Percentiles rank a stretch among this genome's conserved stretches.
phyloP scores from a whole-genome alignment of 1,140 invertebrate species.

The Druon quercuslanigerum region DNA sequence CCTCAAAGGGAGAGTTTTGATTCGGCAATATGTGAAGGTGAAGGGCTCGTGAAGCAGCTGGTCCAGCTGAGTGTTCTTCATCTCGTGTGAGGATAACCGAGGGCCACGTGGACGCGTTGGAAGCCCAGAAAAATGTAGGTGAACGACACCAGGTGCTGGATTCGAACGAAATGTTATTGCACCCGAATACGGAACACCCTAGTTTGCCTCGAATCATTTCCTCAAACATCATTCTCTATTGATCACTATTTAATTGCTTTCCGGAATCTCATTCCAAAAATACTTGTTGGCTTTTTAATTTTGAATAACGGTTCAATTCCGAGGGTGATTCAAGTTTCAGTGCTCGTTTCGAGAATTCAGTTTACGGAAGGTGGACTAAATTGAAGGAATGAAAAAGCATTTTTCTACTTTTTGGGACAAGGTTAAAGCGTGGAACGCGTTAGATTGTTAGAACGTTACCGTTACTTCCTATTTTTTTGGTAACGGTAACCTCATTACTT shows the following conservation, averaged over 20 bases:
- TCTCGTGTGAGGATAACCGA: conserved; percentile 45
- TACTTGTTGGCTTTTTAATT: not conserved
- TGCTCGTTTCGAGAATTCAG: too few relatives aligned
- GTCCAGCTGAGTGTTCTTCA: conserved; percentile 30
- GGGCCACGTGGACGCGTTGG: conserved; percentile 69
- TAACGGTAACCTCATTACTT: too few relatives aligned
- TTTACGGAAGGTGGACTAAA: too few relatives aligned
- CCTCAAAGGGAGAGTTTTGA: conserved; percentile 1
- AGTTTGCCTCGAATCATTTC: conserved; percentile 40
- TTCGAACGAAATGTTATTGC: not conserved
- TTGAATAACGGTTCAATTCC: not conserved
- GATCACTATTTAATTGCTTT: conserved; percentile 18
- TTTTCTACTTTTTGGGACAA: too few relatives aligned
- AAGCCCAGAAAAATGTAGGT: conserved; percentile 66
- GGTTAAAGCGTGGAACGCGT: too few relatives aligned
- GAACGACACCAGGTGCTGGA: conserved; percentile 19
- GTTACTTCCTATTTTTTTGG: too few relatives aligned
- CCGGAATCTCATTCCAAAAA: conserved; percentile 1
- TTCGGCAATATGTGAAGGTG: conserved; percentile 1
- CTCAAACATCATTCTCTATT: conserved; percentile 37
- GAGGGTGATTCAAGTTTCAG: too few relatives aligned
- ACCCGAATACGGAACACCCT: conserved; percentile 36
- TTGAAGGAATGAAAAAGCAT: too few relatives aligned
- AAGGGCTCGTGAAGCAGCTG: conserved; percentile 36
- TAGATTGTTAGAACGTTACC: too few relatives aligned